A percentile compares a stretch with the other conserved stretches of the same genome.
Evolutionary conservation across 2,888 invertebrate genomes (phyloP).

Genomic region (Metopia argyrocephala): DNA sequence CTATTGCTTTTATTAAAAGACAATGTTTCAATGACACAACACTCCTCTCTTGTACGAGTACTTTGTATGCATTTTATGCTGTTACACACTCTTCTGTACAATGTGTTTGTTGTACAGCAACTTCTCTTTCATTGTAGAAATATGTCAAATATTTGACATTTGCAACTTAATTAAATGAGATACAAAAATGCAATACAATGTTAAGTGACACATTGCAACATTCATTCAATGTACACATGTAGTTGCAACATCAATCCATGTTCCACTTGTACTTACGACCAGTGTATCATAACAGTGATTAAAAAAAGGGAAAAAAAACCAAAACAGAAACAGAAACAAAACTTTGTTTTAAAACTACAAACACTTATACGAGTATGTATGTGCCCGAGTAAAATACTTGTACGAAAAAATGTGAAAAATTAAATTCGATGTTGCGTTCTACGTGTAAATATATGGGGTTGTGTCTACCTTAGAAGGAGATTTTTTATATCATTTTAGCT

Average conservation of each 20-base stretch:
- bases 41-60: background rate
- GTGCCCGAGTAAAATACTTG: too few relatives aligned
- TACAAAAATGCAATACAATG: conserved; percentile 59
- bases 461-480: conserved; percentile 32
- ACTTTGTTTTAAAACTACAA: background rate
- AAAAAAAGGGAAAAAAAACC: too few relatives aligned
- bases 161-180: conserved; percentile 66
- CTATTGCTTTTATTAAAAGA: background rate
- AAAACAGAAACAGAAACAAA: background rate
- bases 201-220: conserved; percentile 60
- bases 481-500: conserved; percentile 15
- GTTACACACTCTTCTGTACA: background rate
- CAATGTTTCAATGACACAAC: conserved; percentile 44
- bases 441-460: conserved; percentile 44
- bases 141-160: conserved; percentile 65
- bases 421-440: conserved; percentile 15
- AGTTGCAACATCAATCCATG: background rate
- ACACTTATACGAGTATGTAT: too few relatives aligned
- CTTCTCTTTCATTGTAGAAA: conserved; percentile 50
- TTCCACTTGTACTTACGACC: background rate
- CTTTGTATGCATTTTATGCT: background rate
- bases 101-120: background rate
- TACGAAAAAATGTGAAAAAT: background rate
- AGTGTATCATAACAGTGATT: background rate
- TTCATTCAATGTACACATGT: conserved; percentile 42